Evolutionary conservation across 2,888 invertebrate genomes (phyloP).

Genomic region (Salpingus planirostris): DNA sequence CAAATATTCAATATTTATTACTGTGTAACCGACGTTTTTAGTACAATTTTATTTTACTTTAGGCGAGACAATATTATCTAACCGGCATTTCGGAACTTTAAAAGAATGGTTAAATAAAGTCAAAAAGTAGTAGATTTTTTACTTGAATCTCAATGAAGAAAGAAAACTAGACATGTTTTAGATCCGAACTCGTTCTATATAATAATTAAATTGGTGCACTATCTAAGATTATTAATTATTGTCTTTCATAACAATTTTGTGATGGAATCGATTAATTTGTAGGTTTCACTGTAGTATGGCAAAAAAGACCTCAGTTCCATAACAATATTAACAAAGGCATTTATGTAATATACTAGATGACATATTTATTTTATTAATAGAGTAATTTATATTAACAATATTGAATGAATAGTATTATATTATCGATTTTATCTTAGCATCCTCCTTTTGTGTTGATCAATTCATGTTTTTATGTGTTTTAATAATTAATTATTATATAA

Average conservation of each 20-base stretch:
- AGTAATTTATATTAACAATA: slow-evolving; percentile 26
- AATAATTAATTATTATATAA: slow-evolving; percentile 5
- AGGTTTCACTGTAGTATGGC: slow-evolving; percentile 1
- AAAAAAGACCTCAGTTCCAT: slow-evolving; percentile 10
- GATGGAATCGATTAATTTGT: slow-evolving; percentile 10
- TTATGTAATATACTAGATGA: slow-evolving; percentile 22
- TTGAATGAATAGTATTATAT: slow-evolving; percentile 9
- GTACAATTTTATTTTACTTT: slow-evolving; percentile 32
- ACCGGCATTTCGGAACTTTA: too few species aligned
- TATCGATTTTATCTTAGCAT: not conserved
- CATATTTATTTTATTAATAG: slow-evolving; percentile 31
- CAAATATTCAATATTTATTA: slow-evolving; percentile 24
- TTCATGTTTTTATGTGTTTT: slow-evolving; percentile 8
- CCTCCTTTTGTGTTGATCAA: slow-evolving; percentile 7
- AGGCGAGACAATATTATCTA: slow-evolving; percentile 30
- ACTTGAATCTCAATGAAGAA: too few species aligned
- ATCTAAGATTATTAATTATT: too few species aligned
- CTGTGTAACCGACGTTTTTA: slow-evolving; percentile 20
- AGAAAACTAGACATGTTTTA: too few species aligned
- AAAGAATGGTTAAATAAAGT: too few species aligned
- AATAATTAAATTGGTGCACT: slow-evolving; percentile 15
- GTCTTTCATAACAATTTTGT: slow-evolving; percentile 21
- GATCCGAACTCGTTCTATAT: too few species aligned
- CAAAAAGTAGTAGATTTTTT: too few species aligned
- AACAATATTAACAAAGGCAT: slow-evolving; percentile 18